A percentile compares a stretch with the other conserved stretches of the same genome.
Evolutionary conservation across 2,888 invertebrate genomes (phyloP).

Genomic region (Hydraecia micacea): DNA sequence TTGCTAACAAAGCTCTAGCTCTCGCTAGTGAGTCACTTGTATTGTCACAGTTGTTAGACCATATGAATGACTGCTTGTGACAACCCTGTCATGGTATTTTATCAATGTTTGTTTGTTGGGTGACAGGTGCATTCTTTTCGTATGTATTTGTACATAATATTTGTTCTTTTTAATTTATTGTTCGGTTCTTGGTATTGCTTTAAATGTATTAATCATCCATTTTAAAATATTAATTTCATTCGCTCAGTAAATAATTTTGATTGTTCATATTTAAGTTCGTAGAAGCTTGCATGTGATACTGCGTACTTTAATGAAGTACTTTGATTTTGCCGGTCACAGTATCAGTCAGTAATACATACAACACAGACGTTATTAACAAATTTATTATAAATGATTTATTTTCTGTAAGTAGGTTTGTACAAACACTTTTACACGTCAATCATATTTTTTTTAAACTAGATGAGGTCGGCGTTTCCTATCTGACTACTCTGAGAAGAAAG

Average conservation of each 20-base stretch:
- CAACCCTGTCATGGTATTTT: not conserved
- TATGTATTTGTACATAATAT: constrained; percentile 3
- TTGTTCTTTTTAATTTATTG: not conserved
- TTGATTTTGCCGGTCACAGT: not conserved
- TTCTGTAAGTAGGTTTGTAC: too few species aligned
- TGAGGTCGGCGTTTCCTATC: too few species aligned
- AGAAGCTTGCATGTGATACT: not conserved
- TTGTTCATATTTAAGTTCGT: not conserved
- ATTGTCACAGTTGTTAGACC: constrained; percentile 33
- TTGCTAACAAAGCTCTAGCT: not conserved
- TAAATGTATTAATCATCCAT: not conserved
- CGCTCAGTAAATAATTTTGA: not conserved
- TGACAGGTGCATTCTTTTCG: constrained; percentile 5
- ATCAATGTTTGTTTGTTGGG: constrained; percentile 6
- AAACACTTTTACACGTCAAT: too few species aligned
- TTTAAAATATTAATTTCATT: not conserved
- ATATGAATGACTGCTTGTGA: not conserved
- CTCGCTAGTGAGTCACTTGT: not conserved
- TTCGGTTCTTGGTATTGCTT: not conserved
- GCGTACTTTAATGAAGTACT: not conserved
- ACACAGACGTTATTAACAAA: not conserved
- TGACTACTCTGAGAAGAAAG: too few species aligned
- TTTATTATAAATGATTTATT: not conserved
- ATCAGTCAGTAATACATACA: not conserved
- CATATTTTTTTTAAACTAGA: too few species aligned